Conservation (phyloP, 2,888 invertebrate genomes). For the Drosophila setosimentum region DNA sequence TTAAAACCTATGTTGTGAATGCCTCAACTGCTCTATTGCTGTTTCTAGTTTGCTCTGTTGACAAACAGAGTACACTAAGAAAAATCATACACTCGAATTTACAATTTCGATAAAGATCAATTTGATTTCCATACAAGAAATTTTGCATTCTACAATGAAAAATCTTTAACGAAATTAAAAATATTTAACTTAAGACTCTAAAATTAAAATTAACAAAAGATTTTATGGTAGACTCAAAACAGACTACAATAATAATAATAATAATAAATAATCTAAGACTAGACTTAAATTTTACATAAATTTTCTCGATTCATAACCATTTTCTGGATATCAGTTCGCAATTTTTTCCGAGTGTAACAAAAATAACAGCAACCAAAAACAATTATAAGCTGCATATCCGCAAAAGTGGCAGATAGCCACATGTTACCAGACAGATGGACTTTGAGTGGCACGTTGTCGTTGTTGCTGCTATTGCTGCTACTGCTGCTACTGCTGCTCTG, state of each 20-base stretch:
- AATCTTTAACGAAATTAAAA: not conserved
- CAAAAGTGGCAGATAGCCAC: conserved; percentile 55
- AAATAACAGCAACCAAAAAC: conserved; percentile 28
- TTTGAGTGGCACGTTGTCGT: conserved; percentile 21
- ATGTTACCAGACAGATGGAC: conserved; percentile 50
- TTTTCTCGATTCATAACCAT: not conserved
- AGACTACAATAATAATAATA: not conserved
- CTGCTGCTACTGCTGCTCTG: not conserved
- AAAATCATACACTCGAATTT: not conserved
- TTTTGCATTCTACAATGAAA: too few relatives aligned
- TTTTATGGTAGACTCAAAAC: not conserved
- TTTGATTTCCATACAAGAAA: not conserved
- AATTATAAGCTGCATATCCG: conserved; percentile 64
- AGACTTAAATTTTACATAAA: not conserved
- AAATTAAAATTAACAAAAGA: not conserved
- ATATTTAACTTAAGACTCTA: too few relatives aligned
- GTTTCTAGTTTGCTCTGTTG: not conserved
- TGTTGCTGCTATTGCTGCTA: not conserved
- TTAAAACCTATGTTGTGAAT: conserved; percentile 50
- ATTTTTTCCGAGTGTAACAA: not conserved
- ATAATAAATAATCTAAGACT: too few relatives aligned
- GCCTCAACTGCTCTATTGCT: conserved; percentile 1
- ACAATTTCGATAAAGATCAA: too few relatives aligned
- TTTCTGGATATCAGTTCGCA: not conserved
- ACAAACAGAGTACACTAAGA: not conserved